Base-by-base conservation (phyloP, 2,113 vertebrate species). In the Pampusana beccarii region DNA sequence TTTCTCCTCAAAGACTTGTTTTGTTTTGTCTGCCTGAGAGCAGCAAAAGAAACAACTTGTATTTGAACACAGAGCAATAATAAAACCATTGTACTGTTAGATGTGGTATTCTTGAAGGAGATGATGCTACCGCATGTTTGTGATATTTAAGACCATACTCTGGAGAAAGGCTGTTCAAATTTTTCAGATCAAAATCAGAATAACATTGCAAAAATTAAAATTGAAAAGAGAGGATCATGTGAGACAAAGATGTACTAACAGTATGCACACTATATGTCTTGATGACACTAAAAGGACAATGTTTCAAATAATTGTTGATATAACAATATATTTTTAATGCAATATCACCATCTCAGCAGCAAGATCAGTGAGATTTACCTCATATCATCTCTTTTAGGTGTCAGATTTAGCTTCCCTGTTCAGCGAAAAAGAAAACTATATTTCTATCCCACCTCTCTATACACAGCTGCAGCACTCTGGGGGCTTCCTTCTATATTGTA, bases 1-100 rank as follows among this genome's bases (percentile, higher is more conserved):
- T 95, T 94, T 38, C 17, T 88, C 58, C 88, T 83, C 90, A 90
- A 95, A 92, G 62, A 54, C 48, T 90, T 88, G 51, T 73, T 88
- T 64, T 40, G 44, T 70, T 88, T 88, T 90, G 67, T 87, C 71
- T 95, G 75, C 29, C 64, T 88, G 64, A 90, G 40, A 96, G 42
- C 38, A 71, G 90, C 34, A 71, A 93, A 91, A 80, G 88, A 94
- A 92, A 92, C 72, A 86, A 88, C 38, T 50, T 80, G 33, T 78
- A 56, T 77, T 83, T 86, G 62, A 91, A 29, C 42, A 73, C 31
- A 92, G 40, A 90, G 38, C 51, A 96, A 56, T 80, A 93, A 94
- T 86, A 88, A 90, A 83, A 86, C 28, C 38, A 88, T 67, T 93
- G 75, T 74, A 77, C 48, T 74, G 29, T 67, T 83, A 88, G 64